phyloP scores from a whole-genome alignment of 2,113 vertebrate species.

The Erythrocebus patas region DNA sequence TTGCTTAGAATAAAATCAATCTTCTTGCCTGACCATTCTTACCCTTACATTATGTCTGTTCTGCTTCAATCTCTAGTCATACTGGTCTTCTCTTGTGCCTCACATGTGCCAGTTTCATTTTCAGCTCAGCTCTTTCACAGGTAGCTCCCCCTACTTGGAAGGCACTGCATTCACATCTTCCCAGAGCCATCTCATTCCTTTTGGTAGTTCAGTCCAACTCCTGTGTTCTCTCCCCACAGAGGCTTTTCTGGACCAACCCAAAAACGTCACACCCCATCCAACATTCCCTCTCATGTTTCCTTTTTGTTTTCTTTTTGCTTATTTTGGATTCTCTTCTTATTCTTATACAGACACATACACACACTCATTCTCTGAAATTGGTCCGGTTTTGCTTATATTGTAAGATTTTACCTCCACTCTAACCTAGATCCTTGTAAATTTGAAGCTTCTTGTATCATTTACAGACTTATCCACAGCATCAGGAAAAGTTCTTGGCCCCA shows the following conservation, averaged over 20 bases:
- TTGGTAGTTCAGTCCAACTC: too few relatives aligned
- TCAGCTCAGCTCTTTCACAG: not conserved
- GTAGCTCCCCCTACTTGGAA: not conserved
- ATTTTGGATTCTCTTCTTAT: not conserved
- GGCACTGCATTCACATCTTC: not conserved
- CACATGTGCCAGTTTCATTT: rapidly evolving
- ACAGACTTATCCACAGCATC: not conserved
- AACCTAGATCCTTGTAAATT: rapidly evolving
- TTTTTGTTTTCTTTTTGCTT: not conserved
- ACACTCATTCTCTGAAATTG: not conserved
- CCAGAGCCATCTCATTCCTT: not conserved
- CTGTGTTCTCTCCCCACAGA: too few relatives aligned
- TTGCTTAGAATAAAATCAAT: not conserved
- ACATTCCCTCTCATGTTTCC: not conserved
- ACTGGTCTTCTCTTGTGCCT: not conserved
- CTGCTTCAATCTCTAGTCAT: not conserved
- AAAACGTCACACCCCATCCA: rapidly evolving
- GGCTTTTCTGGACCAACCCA: too few relatives aligned
- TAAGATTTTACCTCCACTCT: not conserved
- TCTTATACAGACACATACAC: not conserved
- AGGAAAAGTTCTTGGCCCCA: not conserved
- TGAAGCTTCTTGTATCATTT: not conserved
- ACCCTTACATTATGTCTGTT: rapidly evolving
- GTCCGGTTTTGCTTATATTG: not conserved
- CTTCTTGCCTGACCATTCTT: not conserved